Evolutionary conservation across 1,140 invertebrate species (phyloP).

Genomic region (Euborellia annulipes): DNA sequence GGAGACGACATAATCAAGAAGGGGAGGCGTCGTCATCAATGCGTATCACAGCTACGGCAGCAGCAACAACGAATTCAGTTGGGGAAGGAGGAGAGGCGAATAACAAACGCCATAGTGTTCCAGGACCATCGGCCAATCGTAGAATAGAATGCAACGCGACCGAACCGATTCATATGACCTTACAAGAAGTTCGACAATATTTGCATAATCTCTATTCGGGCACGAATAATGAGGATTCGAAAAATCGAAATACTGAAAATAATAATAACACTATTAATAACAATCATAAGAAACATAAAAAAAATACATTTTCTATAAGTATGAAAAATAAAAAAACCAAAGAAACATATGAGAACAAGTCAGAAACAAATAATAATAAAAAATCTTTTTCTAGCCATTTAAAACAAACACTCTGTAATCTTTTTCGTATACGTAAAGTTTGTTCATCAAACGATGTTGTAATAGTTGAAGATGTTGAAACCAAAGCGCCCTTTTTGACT

Average conservation of each 20-base stretch:
- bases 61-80: slow-evolving; percentile 1
- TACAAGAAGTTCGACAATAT: slow-evolving; percentile 70
- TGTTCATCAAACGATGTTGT: slow-evolving; percentile 31
- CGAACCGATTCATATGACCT: slow-evolving; percentile 70
- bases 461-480: slow-evolving; percentile 14
- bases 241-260: slow-evolving; percentile 32
- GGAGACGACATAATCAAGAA: slow-evolving; percentile 34
- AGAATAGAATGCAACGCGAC: slow-evolving; percentile 3
- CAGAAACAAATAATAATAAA: slow-evolving; percentile 6
- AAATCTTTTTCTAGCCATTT: slow-evolving; percentile 46
- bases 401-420: slow-evolving; percentile 72
- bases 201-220: slow-evolving; percentile 55
- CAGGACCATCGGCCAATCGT: slow-evolving; percentile 30
- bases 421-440: slow-evolving; percentile 52
- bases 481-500: slow-evolving; percentile 37
- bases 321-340: slow-evolving; percentile 49
- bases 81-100: background rate
- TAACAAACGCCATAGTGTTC: slow-evolving; percentile 36
- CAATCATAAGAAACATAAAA: slow-evolving; percentile 27
- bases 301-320: slow-evolving; percentile 40
- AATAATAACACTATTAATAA: slow-evolving; percentile 14
- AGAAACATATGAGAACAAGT: slow-evolving; percentile 30
- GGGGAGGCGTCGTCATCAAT: background rate
- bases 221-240: slow-evolving; percentile 38
- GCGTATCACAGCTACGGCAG: background rate